Percentiles rank a stretch among this genome's conserved stretches.
Evolutionary conservation across 2,888 invertebrate species (phyloP).

Genomic region (Drosophila helvetica): DNA sequence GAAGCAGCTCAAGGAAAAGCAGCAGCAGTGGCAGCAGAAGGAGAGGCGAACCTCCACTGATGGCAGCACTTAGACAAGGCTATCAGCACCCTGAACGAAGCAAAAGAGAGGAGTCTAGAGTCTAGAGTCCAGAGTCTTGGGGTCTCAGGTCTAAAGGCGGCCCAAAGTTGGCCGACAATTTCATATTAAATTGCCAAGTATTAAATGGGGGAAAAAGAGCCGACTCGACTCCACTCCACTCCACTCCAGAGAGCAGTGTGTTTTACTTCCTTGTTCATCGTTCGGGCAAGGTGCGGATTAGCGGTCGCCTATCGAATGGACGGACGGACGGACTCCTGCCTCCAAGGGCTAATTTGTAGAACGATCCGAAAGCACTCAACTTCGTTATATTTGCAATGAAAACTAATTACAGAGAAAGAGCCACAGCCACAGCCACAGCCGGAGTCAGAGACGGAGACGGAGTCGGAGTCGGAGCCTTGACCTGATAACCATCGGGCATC

Average conservation of each 20-base stretch:
- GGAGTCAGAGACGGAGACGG: neutral
- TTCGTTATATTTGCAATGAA: slow-evolving; percentile 70
- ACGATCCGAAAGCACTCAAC: slow-evolving; percentile 44
- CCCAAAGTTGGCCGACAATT: slow-evolving; percentile 77
- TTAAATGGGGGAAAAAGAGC: slow-evolving; percentile 70
- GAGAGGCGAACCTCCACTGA: slow-evolving; percentile 60
- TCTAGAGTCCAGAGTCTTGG: slow-evolving; percentile 23
- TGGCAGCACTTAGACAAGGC: slow-evolving; percentile 80
- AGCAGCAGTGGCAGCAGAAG: slow-evolving; percentile 12
- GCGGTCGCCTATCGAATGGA: slow-evolving; percentile 35
- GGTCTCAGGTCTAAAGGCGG: slow-evolving; percentile 19
- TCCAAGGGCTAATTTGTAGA: slow-evolving; percentile 79
- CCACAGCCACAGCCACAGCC: neutral
- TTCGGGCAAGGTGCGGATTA: slow-evolving; percentile 74
- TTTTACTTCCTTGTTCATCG: slow-evolving; percentile 74
- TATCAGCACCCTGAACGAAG: slow-evolving; percentile 64
- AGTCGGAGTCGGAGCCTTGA: slow-evolving; percentile 5
- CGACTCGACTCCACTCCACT: slow-evolving; percentile 21
- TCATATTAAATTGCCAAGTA: slow-evolving; percentile 81
- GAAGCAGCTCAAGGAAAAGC: neutral
- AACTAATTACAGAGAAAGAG: slow-evolving; percentile 60
- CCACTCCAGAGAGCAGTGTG: slow-evolving; percentile 38
- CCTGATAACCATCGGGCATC: slow-evolving; percentile 72
- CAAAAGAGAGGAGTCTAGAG: slow-evolving; percentile 39
- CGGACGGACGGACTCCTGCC: slow-evolving; percentile 43